Conservation (phyloP, 1,140 invertebrate genomes). For the Bombus difficillimus region DNA sequence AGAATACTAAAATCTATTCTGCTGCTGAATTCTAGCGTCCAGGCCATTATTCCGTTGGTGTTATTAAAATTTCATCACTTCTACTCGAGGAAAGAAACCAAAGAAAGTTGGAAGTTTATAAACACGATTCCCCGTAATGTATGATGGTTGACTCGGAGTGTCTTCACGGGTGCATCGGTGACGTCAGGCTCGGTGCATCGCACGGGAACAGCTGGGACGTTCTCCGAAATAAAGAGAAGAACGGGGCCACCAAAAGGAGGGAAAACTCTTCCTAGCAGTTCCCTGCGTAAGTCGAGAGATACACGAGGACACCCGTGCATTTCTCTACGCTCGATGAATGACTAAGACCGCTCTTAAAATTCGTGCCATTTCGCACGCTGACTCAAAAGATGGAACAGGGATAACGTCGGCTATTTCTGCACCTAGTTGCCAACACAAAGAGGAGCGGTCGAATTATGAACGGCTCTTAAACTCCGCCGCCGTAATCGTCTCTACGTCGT, state of each 20-base stretch:
- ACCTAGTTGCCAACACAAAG: slow-evolving; percentile 68
- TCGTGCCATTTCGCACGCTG: slow-evolving; percentile 54
- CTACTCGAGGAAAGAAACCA: too few relatives aligned
- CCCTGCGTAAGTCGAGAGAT: not conserved
- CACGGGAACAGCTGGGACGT: slow-evolving; percentile 51
- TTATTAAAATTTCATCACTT: not conserved
- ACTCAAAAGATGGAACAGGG: slow-evolving; percentile 63
- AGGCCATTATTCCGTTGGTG: not conserved
- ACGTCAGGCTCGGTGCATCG: slow-evolving; percentile 42
- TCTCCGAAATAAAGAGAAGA: slow-evolving; percentile 44
- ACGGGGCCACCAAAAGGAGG: slow-evolving; percentile 29
- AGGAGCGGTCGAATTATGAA: slow-evolving; percentile 58
- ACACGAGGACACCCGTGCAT: slow-evolving; percentile 1
- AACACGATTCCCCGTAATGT: slow-evolving; percentile 27
- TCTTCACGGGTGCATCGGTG: slow-evolving; percentile 48
- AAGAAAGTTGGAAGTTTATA: slow-evolving; percentile 15
- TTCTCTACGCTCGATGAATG: slow-evolving; percentile 59
- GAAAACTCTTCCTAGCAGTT: slow-evolving; percentile 27
- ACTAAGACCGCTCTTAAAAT: slow-evolving; percentile 68
- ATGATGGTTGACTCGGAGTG: not conserved
- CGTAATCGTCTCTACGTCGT: slow-evolving; percentile 26
- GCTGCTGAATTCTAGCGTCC: not conserved
- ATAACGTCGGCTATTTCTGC: slow-evolving; percentile 73
- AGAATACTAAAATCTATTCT: not conserved
- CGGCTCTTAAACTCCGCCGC: slow-evolving; percentile 45